Evolutionary conservation across 2,888 invertebrate genomes (phyloP), one percentile per base, ranked within the genome.

Genomic region (Artemia sinica): DNA sequence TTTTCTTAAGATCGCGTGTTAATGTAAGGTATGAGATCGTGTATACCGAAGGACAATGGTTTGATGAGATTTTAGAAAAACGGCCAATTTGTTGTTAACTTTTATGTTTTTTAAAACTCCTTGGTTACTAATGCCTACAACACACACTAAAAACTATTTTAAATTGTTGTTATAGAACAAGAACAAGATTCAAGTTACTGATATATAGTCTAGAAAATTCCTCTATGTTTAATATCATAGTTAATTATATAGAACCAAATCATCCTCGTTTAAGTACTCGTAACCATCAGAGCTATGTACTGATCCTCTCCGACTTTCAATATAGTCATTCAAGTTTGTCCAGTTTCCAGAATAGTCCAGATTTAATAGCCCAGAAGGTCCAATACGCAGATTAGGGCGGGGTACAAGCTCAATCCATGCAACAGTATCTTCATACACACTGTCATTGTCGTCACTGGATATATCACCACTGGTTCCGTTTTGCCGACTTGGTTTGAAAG

Each of bases 371-470:
- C 63, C 63, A 58, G 63, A 58, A 28, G 63, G 9, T 18, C 63
- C 63, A 8, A 58, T 58, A n/a, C 14, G n/a, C 8, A 58, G 2
- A 28, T n/a, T 28, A 58, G 63, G 63, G 8, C 63, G 63, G 10
- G 63, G 63, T 18, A 58, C 28, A 58, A 58, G 63, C 10, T 58
- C 63, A 58, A 58, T 58, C 63, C 63, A 58, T 8, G 63, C 63
- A 18, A 58, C 63, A 9, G 63, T 58, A 28, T 58, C 63, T 58
- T 58, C 63, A 28, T 58, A 58, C 10, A 58, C 28, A 10, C 28
- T 58, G 28, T 58, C 63, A 28, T 58, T 28, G 63, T 58, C 63
- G n/a, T 58, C 63, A 58, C 14, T 18, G 10, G 28, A 58, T 8
- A 18, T 28, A 10, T 58, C 63, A 18, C 28, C 63, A 10, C 8